Percentiles rank a stretch among this genome's conserved stretches.
phyloP scores from a whole-genome alignment of 2,113 vertebrate species.

The Syngnathus floridae region DNA sequence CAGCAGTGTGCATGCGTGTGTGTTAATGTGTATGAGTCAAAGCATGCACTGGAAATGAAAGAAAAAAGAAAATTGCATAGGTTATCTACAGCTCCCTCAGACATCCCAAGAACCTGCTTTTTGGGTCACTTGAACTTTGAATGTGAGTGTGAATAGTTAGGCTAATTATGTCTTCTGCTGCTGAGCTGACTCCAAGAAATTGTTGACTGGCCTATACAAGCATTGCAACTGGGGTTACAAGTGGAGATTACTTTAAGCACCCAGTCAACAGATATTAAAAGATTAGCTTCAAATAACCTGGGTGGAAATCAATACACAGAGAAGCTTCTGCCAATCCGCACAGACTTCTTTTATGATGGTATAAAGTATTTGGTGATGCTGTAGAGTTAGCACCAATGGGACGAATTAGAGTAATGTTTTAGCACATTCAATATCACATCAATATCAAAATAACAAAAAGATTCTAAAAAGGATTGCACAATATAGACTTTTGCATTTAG shows the following conservation, averaged over 20 bases:
- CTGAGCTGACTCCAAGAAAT: background rate
- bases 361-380: background rate
- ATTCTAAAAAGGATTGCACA: background rate
- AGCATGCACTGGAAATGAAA: background rate
- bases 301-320: slow-evolving; percentile 19
- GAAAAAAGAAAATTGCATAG: background rate
- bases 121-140: too few species aligned
- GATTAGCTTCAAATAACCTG: slow-evolving; percentile 37
- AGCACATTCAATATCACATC: background rate
- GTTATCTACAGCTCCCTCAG: background rate
- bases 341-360: background rate
- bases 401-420: background rate
- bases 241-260: slow-evolving; percentile 21
- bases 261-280: slow-evolving; percentile 24
- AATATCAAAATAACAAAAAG: background rate
- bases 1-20: background rate
- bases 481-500: background rate
- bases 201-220: slow-evolving; percentile 12
- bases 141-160: too few species aligned
- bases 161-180: too few species aligned
- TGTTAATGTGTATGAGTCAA: background rate
- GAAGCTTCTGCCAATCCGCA: background rate
- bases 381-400: background rate
- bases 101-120: background rate
- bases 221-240: slow-evolving; percentile 10